A percentile compares a stretch with the other conserved stretches of the same genome.
Conservation (phyloP, 1,140 invertebrate genomes). For the Zaprionus gabonicus region DNA sequence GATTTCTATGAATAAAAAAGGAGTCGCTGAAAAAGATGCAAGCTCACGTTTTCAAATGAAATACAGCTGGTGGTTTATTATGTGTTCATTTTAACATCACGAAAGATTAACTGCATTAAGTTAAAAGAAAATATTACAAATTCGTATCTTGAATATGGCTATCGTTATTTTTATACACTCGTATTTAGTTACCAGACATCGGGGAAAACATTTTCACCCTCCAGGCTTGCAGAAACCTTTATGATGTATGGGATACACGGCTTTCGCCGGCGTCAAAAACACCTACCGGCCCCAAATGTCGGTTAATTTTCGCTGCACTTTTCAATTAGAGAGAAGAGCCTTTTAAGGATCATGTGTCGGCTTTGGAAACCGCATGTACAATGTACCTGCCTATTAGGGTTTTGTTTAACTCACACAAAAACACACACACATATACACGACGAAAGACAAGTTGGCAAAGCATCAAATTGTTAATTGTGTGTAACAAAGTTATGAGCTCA, state of each 20-base stretch:
- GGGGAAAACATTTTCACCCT: not conserved
- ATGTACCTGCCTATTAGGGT: slow-evolving; percentile 52
- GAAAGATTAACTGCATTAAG: not conserved
- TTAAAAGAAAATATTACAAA: not conserved
- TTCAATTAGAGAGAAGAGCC: slow-evolving; percentile 65
- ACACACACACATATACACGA: slow-evolving; percentile 22
- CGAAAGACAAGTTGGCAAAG: slow-evolving; percentile 53
- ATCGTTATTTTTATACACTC: not conserved
- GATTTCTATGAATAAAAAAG: not conserved
- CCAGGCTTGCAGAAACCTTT: not conserved
- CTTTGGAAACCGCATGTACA: slow-evolving; percentile 62
- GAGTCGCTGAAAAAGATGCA: not conserved
- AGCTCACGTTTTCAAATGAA: not conserved
- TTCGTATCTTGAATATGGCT: not conserved
- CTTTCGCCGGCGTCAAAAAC: not conserved
- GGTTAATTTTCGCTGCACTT: slow-evolving; percentile 58
- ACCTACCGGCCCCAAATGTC: not conserved
- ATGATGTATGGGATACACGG: not conserved
- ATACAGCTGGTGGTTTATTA: not conserved
- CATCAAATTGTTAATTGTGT: slow-evolving; percentile 78
- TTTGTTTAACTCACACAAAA: slow-evolving; percentile 32
- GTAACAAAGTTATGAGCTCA: slow-evolving; percentile 75
- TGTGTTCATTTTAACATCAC: not conserved
- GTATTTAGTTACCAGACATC: not conserved
- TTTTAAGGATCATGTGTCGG: slow-evolving; percentile 60